These are phyloP conservation scores for Promerops cafer DNA, from an alignment of 2,113 vertebrate species.

Conservation along the genomic window DNA sequence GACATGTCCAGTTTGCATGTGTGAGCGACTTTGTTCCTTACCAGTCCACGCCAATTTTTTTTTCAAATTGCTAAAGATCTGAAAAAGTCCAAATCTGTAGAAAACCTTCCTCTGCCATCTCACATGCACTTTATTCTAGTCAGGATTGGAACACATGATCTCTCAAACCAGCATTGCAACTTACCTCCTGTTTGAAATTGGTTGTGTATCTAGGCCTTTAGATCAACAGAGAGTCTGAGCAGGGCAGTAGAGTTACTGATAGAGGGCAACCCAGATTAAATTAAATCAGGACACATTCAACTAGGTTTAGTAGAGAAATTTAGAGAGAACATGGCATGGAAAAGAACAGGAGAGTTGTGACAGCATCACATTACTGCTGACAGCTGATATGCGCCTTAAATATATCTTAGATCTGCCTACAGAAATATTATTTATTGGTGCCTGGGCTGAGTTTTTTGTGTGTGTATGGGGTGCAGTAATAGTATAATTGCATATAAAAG, in stretches of 20 bases:
- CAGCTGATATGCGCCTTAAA: neutral
- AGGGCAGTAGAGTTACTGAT: neutral
- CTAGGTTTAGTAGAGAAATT: neutral
- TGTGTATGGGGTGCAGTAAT: neutral
- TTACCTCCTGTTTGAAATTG: neutral
- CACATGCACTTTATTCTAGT: neutral
- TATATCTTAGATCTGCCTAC: neutral
- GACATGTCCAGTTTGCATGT: neutral
- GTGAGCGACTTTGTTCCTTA: neutral
- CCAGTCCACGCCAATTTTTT: neutral
- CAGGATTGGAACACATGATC: neutral
- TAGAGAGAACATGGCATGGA: neutral
- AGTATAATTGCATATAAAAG: neutral
- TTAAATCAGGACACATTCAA: neutral
- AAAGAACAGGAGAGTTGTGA: neutral
- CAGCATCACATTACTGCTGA: neutral
- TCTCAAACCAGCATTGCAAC: neutral
- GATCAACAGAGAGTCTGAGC: neutral
- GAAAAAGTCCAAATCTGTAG: neutral
- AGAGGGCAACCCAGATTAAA: neutral
- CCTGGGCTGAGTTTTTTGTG: neutral
- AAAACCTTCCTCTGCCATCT: neutral
- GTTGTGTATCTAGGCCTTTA: neutral
- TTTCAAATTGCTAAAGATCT: neutral
- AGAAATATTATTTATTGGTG: neutral